phyloP scores from a whole-genome alignment of 2,888 invertebrate species.

The Ptycholaimellus sp. region DNA sequence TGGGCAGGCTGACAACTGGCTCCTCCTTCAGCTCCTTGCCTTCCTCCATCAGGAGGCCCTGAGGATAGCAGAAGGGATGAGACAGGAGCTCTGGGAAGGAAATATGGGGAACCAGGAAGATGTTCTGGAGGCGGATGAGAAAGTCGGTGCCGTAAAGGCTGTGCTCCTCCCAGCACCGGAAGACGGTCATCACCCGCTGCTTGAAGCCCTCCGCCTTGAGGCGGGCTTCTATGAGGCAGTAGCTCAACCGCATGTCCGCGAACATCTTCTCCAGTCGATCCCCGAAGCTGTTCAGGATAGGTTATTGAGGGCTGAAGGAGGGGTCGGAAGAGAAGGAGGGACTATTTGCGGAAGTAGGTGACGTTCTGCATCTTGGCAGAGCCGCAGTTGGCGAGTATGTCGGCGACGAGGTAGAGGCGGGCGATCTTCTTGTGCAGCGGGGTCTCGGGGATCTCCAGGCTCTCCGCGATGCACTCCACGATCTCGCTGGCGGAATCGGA shows the following conservation, averaged over 20 bases:
- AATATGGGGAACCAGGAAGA: too few relatives aligned
- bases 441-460: constrained; percentile 47
- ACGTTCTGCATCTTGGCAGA: constrained; percentile 74
- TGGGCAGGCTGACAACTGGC: not conserved
- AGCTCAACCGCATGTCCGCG: constrained; percentile 45
- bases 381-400: constrained; percentile 84
- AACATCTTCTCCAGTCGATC: constrained; percentile 36
- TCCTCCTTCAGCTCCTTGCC: not conserved
- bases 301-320: not conserved
- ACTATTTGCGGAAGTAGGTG: constrained; percentile 47
- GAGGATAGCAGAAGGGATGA: too few relatives aligned
- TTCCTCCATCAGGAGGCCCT: constrained; percentile 36
- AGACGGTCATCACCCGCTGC: constrained; percentile 51
- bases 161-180: constrained; percentile 88
- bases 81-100: too few relatives aligned
- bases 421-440: constrained; percentile 58
- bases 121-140: constrained; percentile 58
- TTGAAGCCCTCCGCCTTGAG: constrained; percentile 89
- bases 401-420: constrained; percentile 73
- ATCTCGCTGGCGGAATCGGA: constrained; percentile 91
- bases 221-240: constrained; percentile 50
- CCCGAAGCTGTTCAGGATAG: not conserved
- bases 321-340: constrained; percentile 17
- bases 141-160: constrained; percentile 79
- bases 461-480: constrained; percentile 48